These are phyloP conservation scores for Camelus bactrianus DNA, from an alignment of 2,113 vertebrate genomes.

Conservation along the genomic window DNA sequence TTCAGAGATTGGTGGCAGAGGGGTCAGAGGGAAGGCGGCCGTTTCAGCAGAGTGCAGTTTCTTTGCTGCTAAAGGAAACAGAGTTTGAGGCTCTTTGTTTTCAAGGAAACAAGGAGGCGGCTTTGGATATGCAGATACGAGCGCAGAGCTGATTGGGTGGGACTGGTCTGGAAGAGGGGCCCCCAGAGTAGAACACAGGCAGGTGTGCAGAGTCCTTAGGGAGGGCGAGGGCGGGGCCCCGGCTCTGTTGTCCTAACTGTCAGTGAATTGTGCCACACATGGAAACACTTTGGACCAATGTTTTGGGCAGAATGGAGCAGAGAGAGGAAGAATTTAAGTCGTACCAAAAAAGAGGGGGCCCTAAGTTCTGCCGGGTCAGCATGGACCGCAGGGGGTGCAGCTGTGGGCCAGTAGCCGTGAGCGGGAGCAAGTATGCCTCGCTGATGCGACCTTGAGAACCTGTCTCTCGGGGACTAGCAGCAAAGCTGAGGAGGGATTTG, in stretches of 20 bases:
- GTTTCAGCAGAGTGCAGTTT: not conserved
- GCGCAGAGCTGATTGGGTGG: not conserved
- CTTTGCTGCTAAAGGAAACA: slow-evolving; percentile 2
- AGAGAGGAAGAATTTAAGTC: not conserved
- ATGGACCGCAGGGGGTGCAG: not conserved
- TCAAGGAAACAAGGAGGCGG: not conserved
- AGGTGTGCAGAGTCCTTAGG: rapidly evolving
- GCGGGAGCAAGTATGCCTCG: not conserved
- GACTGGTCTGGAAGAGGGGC: not conserved
- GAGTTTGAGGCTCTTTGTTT: not conserved
- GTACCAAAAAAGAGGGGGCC: not conserved
- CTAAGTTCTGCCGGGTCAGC: not conserved
- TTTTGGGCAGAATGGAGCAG: rapidly evolving
- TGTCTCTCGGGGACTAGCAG: not conserved
- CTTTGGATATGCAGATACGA: not conserved
- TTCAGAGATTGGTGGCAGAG: not conserved
- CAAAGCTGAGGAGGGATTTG: not conserved
- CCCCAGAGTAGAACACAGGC: not conserved
- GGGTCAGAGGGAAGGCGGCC: not conserved
- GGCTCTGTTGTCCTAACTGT: rapidly evolving
- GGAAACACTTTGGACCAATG: not conserved
- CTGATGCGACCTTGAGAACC: not conserved
- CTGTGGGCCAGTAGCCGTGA: not conserved
- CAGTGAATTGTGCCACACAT: rapidly evolving
- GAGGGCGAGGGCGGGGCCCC: too few relatives aligned